Conservation (phyloP, 2,797 vertebrate species). For the Liasis olivaceus region DNA sequence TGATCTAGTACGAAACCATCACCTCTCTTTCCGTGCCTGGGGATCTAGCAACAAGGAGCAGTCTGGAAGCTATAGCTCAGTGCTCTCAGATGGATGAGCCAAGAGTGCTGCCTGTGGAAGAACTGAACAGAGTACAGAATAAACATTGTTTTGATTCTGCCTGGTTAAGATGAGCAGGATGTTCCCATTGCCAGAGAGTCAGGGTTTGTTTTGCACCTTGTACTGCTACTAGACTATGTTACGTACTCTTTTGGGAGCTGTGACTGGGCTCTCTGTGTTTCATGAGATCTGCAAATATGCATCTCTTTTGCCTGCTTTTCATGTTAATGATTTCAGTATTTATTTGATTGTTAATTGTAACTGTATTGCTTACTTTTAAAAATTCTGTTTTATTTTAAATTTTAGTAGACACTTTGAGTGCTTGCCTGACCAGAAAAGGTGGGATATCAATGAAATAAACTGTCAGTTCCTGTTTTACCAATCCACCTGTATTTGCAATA, state of each 20-base stretch:
- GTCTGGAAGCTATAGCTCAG: neutral
- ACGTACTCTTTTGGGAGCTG: neutral
- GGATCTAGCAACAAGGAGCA: neutral
- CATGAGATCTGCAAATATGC: neutral
- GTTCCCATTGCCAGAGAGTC: neutral
- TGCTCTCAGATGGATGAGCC: neutral
- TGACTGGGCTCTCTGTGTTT: neutral
- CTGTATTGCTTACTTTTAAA: neutral
- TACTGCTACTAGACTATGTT: neutral
- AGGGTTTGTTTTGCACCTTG: neutral
- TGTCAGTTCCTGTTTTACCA: neutral
- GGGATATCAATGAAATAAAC: neutral
- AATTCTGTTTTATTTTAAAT: neutral
- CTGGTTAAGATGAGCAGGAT: neutral
- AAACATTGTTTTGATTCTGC: neutral
- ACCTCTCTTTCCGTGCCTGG: neutral
- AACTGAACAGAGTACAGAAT: neutral
- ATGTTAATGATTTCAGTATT: neutral
- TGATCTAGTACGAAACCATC: neutral
- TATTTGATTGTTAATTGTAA: neutral
- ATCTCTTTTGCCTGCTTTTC: neutral
- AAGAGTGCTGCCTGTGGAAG: neutral
- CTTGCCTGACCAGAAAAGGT: neutral
- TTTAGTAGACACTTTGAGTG: neutral
- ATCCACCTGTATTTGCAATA: neutral